These are phyloP conservation scores for Pycnomerus fuliginosus DNA, from an alignment of 2,888 invertebrate genomes.

Conservation along the genomic window DNA sequence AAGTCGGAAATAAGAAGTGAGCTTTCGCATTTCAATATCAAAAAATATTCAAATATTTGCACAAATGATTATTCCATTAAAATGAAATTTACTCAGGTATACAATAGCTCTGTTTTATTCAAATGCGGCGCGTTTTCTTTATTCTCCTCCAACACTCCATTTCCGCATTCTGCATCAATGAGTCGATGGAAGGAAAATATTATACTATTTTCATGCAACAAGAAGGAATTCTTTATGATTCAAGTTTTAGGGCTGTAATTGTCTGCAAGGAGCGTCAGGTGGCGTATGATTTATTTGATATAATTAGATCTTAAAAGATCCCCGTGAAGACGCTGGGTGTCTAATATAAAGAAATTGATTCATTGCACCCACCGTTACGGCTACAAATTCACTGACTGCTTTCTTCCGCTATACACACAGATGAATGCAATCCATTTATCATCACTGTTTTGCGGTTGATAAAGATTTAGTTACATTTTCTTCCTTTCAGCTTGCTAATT, in stretches of 20 bases:
- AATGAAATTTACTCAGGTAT: slow-evolving; percentile 55
- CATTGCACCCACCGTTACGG: slow-evolving; percentile 37
- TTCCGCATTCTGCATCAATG: slow-evolving; percentile 38
- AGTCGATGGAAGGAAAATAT: slow-evolving; percentile 52
- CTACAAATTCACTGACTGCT: slow-evolving; percentile 46
- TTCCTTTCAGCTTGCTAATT: slow-evolving; percentile 47
- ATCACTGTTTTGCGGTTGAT: slow-evolving; percentile 50
- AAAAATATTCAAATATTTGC: slow-evolving; percentile 56
- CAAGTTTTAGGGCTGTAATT: slow-evolving; percentile 9
- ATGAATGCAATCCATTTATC: slow-evolving; percentile 51
- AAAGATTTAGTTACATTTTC: slow-evolving; percentile 52
- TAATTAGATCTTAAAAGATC: slow-evolving; percentile 47
- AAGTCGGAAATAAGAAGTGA: slow-evolving; percentile 47
- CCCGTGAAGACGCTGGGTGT: slow-evolving; percentile 40
- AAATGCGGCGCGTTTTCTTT: slow-evolving; percentile 38
- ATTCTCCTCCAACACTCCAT: slow-evolving; percentile 21
- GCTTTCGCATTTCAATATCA: slow-evolving; percentile 53
- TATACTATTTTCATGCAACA: slow-evolving; percentile 35
- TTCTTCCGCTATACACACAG: slow-evolving; percentile 39
- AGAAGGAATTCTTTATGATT: not conserved
- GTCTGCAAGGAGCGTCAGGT: slow-evolving; percentile 19
- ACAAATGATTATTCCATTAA: slow-evolving; percentile 57
- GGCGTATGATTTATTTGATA: slow-evolving; percentile 47
- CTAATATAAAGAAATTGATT: slow-evolving; percentile 47
- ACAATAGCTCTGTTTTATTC: slow-evolving; percentile 42